Conservation (phyloP, 2,113 vertebrate genomes). For the Atherinomorus stipes region DNA sequence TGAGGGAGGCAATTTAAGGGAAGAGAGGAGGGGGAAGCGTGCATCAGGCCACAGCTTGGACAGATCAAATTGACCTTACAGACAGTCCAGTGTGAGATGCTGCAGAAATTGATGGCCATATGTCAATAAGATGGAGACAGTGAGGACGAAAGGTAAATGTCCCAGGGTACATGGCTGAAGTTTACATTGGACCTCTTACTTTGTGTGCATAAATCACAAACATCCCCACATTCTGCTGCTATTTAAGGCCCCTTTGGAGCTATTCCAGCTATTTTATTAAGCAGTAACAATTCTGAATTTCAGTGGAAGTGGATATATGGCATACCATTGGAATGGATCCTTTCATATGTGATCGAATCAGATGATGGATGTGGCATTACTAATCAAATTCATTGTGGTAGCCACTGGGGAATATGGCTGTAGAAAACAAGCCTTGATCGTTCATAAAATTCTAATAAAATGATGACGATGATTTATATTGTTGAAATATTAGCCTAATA, state of each 20-base stretch:
- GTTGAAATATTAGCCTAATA: conserved; percentile 37
- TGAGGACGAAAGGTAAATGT: conserved; percentile 72
- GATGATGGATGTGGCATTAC: conserved; percentile 72
- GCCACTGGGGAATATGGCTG: conserved; percentile 55
- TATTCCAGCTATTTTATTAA: conserved; percentile 75
- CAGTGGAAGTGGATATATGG: conserved; percentile 63
- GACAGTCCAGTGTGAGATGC: conserved; percentile 63
- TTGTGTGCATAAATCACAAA: conserved; percentile 77
- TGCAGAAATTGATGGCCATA: conserved; percentile 75
- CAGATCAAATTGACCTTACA: conserved; percentile 75
- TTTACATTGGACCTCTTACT: conserved; percentile 55
- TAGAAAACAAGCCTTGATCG: conserved; percentile 33
- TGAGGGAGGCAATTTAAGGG: conserved; percentile 72
- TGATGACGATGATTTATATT: conserved; percentile 26
- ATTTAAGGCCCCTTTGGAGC: conserved; percentile 72
- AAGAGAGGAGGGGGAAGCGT: conserved; percentile 40
- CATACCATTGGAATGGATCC: conserved; percentile 34
- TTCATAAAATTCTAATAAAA: conserved; percentile 36
- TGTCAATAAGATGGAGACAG: conserved; percentile 76
- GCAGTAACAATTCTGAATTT: conserved; percentile 73
- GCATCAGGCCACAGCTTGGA: conserved; percentile 58
- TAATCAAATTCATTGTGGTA: conserved; percentile 71
- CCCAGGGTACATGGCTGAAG: conserved; percentile 54
- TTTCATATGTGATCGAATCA: conserved; percentile 51
- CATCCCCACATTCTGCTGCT: conserved; percentile 34